Percentiles rank a stretch among this genome's conserved stretches.
phyloP scores from a whole-genome alignment of 35 echinoderm and acorn worm genomes.

The Apostichopus japonicus region DNA sequence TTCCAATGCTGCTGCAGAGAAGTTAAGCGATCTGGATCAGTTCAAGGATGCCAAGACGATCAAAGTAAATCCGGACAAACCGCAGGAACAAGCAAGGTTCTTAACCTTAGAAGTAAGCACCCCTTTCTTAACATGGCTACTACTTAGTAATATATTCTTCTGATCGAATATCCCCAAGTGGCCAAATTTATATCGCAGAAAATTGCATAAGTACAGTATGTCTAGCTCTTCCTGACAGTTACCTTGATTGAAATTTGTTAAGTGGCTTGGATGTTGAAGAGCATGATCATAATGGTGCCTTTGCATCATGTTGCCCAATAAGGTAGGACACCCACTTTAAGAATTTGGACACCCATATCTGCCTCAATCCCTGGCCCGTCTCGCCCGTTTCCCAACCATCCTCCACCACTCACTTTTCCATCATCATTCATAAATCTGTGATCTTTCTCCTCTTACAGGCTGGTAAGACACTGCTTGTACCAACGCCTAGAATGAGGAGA shows the following conservation, averaged over 20 bases:
- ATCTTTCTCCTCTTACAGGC: conserved; percentile 41
- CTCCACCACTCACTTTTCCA: too few species aligned
- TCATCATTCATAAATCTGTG: too few species aligned
- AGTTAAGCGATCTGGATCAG: conserved; percentile 65
- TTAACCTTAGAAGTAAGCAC: conserved; percentile 76
- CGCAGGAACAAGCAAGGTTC: conserved; percentile 88
- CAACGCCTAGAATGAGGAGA: conserved; percentile 75
- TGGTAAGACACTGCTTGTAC: conserved; percentile 78
- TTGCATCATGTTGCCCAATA: not conserved
- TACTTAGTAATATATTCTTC: not conserved
- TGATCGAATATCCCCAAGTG: too few species aligned
- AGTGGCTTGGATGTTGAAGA: too few species aligned
- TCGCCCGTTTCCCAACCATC: too few species aligned
- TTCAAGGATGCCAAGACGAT: conserved; percentile 81
- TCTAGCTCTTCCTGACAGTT: too few species aligned
- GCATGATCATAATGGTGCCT: not conserved
- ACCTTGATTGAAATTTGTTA: too few species aligned
- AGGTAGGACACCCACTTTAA: too few species aligned
- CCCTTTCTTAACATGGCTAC: too few species aligned
- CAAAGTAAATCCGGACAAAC: conserved; percentile 94
- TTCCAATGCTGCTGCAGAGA: conserved; percentile 73
- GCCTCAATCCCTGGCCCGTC: too few species aligned
- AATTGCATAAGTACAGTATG: not conserved
- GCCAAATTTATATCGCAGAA: not conserved
- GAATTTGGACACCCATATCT: too few species aligned